Percentiles rank a stretch among this genome's conserved stretches.
Evolutionary conservation across 1,140 invertebrate species (phyloP).

Genomic region (Cyclina sinensis): DNA sequence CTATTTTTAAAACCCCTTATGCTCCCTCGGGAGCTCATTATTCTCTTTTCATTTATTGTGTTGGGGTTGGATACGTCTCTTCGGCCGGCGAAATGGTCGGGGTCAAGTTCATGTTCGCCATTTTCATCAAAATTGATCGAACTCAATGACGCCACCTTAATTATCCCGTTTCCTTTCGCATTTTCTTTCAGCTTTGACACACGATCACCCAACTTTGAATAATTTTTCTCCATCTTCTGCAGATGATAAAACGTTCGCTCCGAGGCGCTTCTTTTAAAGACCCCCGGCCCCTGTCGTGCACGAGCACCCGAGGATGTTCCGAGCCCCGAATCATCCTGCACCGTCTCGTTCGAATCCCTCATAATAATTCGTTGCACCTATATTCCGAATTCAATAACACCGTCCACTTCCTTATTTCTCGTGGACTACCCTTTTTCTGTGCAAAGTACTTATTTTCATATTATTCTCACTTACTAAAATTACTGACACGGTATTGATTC

Average conservation of each 20-base stretch:
- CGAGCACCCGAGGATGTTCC: background rate
- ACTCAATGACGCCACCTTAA: slow-evolving; percentile 41
- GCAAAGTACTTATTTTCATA: background rate
- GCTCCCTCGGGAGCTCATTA: slow-evolving; percentile 93
- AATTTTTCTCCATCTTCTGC: slow-evolving; percentile 58
- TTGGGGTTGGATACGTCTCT: slow-evolving; percentile 76
- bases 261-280: slow-evolving; percentile 49
- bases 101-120: background rate
- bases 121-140: slow-evolving; percentile 28
- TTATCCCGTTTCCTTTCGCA: background rate
- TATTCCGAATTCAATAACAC: too few relatives aligned
- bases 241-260: slow-evolving; percentile 27
- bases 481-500: background rate
- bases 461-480: background rate
- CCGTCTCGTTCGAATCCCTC: slow-evolving; percentile 29
- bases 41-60: slow-evolving; percentile 76
- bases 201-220: slow-evolving; percentile 45
- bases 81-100: slow-evolving; percentile 76
- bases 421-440: too few relatives aligned
- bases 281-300: background rate
- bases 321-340: slow-evolving; percentile 38
- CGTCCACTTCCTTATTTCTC: too few relatives aligned
- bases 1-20: slow-evolving; percentile 97
- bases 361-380: too few relatives aligned
- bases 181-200: slow-evolving; percentile 4